Percentiles rank a stretch among this genome's conserved stretches.
These are phyloP conservation scores for Matsumyia berberina DNA, from an alignment of 2,888 invertebrate genomes.

Conservation along the genomic window DNA sequence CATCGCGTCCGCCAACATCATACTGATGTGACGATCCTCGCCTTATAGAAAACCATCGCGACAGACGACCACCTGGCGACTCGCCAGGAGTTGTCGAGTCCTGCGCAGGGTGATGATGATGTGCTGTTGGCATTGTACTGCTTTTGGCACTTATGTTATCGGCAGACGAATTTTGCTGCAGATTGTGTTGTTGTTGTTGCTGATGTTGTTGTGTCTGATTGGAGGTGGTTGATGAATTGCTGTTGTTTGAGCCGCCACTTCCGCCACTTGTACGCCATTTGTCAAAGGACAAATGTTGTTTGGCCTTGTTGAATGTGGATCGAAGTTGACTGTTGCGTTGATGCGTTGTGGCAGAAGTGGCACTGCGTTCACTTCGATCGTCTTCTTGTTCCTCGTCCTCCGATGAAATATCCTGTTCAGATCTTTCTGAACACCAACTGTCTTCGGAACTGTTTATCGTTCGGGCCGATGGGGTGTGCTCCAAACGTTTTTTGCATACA, in stretches of 20 bases:
- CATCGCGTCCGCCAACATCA: conserved; percentile 87
- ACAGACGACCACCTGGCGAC: conserved; percentile 90
- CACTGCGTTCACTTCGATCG: conserved; percentile 79
- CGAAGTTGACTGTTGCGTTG: conserved; percentile 91
- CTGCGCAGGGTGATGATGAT: conserved; percentile 79
- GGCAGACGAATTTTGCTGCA: conserved; percentile 80
- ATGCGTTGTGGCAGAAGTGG: conserved; percentile 81
- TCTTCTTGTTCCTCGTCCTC: conserved; percentile 86
- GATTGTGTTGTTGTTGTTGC: conserved; percentile 78
- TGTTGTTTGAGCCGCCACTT: conserved; percentile 81
- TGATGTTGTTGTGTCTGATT: conserved; percentile 74
- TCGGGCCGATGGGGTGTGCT: conserved; percentile 81
- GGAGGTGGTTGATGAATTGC: conserved; percentile 78
- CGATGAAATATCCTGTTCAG: conserved; percentile 76
- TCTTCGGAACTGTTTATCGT: conserved; percentile 86
- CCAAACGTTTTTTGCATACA: conserved; percentile 78
- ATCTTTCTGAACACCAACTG: conserved; percentile 86
- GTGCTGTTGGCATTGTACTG: conserved; percentile 79
- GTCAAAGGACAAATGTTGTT: conserved; percentile 90
- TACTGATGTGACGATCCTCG: conserved; percentile 93
- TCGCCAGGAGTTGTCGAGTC: conserved; percentile 87
- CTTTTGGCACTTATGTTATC: conserved; percentile 73
- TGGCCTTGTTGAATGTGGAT: conserved; percentile 92
- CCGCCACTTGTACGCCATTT: conserved; percentile 88
- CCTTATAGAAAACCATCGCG: conserved; percentile 95